Evolutionary conservation across 2,113 vertebrate species (phyloP), one percentile per base, ranked within the genome.

Genomic region (Xiphorhynchus elegans): DNA sequence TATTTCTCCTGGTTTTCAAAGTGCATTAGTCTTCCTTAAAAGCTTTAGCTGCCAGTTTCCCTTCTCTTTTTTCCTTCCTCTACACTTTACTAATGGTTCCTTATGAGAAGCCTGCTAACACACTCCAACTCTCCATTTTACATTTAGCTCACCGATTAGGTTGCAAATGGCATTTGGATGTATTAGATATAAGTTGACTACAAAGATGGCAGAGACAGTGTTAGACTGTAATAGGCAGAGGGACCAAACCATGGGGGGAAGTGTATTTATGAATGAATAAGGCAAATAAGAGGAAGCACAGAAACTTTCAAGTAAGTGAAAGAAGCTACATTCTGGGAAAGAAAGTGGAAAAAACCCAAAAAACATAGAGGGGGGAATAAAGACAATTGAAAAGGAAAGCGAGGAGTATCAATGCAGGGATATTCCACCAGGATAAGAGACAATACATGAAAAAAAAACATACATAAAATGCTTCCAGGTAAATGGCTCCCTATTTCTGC

Each of bases 201-300:
- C 18, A 69, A 69, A 25, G 29, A 87, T n/a, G 40, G 7, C 23
- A 28, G 58, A 69, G 39, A 44, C 13, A 20, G 23, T 18, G n/a
- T 29, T 16, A 60, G 47, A 56, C 7, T 64, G 13, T 31, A 69
- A 31, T 13, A 84, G 35, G 9, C n/a, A 55, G 59, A 82, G 5
- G 19, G 49, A 37, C 19, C 39, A 67, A 40, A 62, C 35, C 17
- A 5, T 21, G 12, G 42, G 3, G 20, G 31, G 4, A 31, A 72
- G 13, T 17, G 2, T 25, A 2, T 17, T n/a, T 49, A n/a, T 59
- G 39, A 46, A 1, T 17, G 28, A 75, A 0, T 19, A 50, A 26
- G 8, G 55, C 11, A 39, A 39, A 21, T 62, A 60, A 46, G 9
- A 72, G 15, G 13, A 72, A 69, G 44, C 28, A 82, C 58, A 74